Base-by-base conservation (phyloP, 2,888 invertebrate genomes). In the Noctua janthina region DNA sequence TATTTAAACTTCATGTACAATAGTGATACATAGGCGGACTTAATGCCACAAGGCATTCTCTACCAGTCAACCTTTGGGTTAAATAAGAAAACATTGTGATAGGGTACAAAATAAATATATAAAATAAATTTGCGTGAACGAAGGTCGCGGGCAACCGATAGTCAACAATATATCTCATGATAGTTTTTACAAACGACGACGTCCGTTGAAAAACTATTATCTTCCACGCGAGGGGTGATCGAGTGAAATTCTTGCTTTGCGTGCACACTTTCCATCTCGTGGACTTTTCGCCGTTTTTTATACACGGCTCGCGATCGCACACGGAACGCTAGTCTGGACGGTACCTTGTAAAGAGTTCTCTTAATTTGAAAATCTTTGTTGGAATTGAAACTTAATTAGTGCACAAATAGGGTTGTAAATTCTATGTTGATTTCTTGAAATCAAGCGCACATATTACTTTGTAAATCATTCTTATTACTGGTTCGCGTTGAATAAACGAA, bases 251-350 rank as follows among this genome's bases (percentile, higher is more conserved):
- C 89, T 78, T 77, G 68, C 85, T 88, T 93, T 89, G 94, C 95
- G 94, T 94, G 96, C 91, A 87, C 91, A 95, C 95, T 95, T 95
- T 96, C 95, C 95, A 94, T 96, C 95, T 96, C 95, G 92, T 90
- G 92, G 91, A 87, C 89, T 90, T 91, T 91, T 92, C 91, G 91
- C 89, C 81, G 87, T 92, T 94, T 94, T 94, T 93, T 91, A 82
- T 82, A 67, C 74, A 83, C 49, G 35, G 51, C 29, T 64, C 66
- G 54, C 71, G 64, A 67, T 78, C 46, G 85, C 79, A 82, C 84
- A 74, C 90, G 88, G 87, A 87, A 89, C 89, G 90, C 74, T 77
- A 80, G 82, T 88, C 80, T 89, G 77, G 62, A 85, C 76, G 76
- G 79, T 79, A 76, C 82, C 76, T 82, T 82, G 82, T 71, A 70